Evolutionary conservation across 2,888 invertebrate species (phyloP), one percentile per base, ranked within the genome.

Genomic region (Phrixothrix hirtus): DNA sequence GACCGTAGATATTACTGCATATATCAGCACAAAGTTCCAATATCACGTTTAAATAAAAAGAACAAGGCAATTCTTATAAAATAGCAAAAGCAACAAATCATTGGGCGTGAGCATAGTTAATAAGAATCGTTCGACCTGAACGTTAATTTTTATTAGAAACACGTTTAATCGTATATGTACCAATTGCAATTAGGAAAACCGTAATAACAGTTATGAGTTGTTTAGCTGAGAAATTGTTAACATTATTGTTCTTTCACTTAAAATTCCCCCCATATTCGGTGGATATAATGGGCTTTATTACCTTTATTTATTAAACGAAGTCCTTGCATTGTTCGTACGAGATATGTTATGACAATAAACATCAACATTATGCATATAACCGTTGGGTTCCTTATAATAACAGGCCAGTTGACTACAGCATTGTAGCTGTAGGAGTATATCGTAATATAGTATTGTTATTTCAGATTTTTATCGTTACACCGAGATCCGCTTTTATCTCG

Each of bases 371-470:
- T 44, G 37, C 21, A 34, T 32, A 43, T 38, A 50, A 43, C 25
- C 25, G 42, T 27, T 36, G 14, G 29, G 35, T 36, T 48, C 27
- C 39, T 48, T 48, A 43, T 43, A 43, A 36, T 42, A 49, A 43
- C 36, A 36, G n/a, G n/a, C n/a, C n/a, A n/a, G n/a, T n/a, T n/a
- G n/a, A 44, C 39, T 45, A 17, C 16, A 26, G 34, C 44, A 51
- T 51, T 32, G 35, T 35, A 25, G 39, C 46, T 52, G 46, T 52
- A 52, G 41, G 51, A 52, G 51, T 52, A 45, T 52, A 45, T 45
- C 51, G 51, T 41, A 52, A 52, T 46, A 46, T 41, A 36, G 45
- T 42, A 52, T 52, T 52, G 45, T 52, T 52, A 52, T 52, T 52
- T 52, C 13, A 36, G 41, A 52, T 52, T 52, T 52, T 52, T 52